Percentiles rank a stretch among this genome's conserved stretches.
Conservation (phyloP, 2,888 invertebrate genomes). For the Hydraecia micacea region DNA sequence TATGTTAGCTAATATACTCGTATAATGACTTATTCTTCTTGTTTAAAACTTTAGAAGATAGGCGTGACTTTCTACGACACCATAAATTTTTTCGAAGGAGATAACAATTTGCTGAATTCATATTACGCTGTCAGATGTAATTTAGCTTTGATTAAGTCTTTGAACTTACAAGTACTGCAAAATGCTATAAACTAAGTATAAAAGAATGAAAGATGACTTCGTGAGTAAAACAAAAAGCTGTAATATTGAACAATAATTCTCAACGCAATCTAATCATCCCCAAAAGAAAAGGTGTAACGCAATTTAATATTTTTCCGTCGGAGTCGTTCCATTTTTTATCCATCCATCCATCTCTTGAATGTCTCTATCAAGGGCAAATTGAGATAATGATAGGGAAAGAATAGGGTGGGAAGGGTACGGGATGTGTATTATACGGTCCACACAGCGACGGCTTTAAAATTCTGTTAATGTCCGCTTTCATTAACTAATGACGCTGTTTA, state of each 20-base stretch:
- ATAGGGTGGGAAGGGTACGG: conserved; percentile 60
- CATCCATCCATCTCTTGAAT: conserved; percentile 67
- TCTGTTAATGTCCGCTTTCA: conserved; percentile 52
- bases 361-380: conserved; percentile 82
- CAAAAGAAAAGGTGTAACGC: conserved; percentile 57
- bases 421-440: conserved; percentile 45
- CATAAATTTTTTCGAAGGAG: neutral
- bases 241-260: conserved; percentile 52
- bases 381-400: conserved; percentile 79
- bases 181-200: conserved; percentile 13
- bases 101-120: neutral
- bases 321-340: conserved; percentile 61
- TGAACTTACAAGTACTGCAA: neutral
- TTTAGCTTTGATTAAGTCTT: neutral
- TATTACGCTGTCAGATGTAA: neutral
- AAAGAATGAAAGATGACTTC: conserved; percentile 29
- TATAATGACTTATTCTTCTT: neutral
- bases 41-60: neutral
- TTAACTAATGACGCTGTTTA: conserved; percentile 46
- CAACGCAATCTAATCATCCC: conserved; percentile 49
- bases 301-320: conserved; percentile 63
- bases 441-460: conserved; percentile 52
- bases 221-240: conserved; percentile 27
- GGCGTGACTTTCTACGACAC: conserved; percentile 29
- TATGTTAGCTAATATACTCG: neutral